Percentiles rank a stretch among this genome's conserved stretches.
These are phyloP conservation scores for Mactra quadrangularis DNA, from an alignment of 1,140 invertebrate genomes.

Conservation along the genomic window DNA sequence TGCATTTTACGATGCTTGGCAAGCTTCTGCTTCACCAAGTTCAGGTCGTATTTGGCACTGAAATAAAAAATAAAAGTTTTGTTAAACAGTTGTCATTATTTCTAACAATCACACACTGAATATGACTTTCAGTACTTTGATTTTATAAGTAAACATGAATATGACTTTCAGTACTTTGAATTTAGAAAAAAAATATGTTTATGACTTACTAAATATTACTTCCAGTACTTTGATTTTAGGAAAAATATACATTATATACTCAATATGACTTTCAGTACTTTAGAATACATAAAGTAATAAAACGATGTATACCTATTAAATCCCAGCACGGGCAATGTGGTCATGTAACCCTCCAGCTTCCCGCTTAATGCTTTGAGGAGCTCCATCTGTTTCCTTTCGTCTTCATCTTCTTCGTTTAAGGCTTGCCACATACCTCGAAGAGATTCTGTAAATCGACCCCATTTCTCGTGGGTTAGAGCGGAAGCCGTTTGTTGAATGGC, in stretches of 20 bases:
- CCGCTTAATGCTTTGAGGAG: not conserved
- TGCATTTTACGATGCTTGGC: slow-evolving; percentile 51
- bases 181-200: not conserved
- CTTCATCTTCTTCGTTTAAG: not conserved
- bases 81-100: no score
- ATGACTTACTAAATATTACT: not conserved
- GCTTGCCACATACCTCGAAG: not conserved
- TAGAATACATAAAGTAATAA: no score
- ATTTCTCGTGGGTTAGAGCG: not conserved
- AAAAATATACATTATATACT: no score
- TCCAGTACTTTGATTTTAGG: not conserved
- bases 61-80: no score
- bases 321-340: slow-evolving; percentile 39
- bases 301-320: slow-evolving; percentile 45
- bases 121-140: no score
- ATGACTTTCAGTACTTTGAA: slow-evolving; percentile 7
- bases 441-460: not conserved
- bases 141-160: not conserved
- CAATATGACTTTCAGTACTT: no score
- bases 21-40: slow-evolving; percentile 53
- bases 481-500: not conserved
- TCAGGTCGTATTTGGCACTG: slow-evolving; percentile 60
- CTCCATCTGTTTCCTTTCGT: not conserved
- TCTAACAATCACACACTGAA: no score
- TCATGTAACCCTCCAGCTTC: slow-evolving; percentile 34